A percentile compares a stretch with the other conserved stretches of the same genome.
These are phyloP conservation scores for Octopus bimaculoides DNA, from an alignment of 1,140 invertebrate genomes.

Conservation along the genomic window DNA sequence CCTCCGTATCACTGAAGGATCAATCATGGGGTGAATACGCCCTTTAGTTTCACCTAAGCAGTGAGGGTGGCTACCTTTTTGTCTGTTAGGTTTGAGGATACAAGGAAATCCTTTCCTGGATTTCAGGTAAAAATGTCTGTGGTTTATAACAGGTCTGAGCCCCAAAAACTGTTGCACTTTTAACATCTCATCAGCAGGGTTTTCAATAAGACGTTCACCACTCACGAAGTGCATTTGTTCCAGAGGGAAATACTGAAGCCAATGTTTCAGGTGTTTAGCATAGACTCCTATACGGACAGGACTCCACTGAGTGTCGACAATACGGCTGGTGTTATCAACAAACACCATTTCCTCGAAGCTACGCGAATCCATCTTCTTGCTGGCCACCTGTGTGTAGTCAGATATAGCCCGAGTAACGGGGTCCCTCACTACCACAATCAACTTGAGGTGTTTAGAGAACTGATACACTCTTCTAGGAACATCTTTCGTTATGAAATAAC, in stretches of 20 bases:
- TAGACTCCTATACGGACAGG: conserved; percentile 83
- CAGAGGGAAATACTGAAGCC: conserved; percentile 79
- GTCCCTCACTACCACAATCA: conserved; percentile 83
- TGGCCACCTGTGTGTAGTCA: conserved; percentile 76
- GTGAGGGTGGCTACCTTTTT: conserved; percentile 73
- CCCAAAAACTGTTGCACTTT: conserved; percentile 81
- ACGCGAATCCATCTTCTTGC: conserved; percentile 58
- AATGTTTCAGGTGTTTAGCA: conserved; percentile 74
- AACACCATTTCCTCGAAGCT: conserved; percentile 77
- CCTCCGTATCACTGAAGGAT: conserved; percentile 68
- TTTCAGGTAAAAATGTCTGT: conserved; percentile 90
- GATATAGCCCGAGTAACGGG: conserved; percentile 88
- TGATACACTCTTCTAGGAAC: conserved; percentile 76
- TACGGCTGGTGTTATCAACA: conserved; percentile 61
- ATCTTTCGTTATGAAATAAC: conserved; percentile 84
- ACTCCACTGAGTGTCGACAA: conserved; percentile 80
- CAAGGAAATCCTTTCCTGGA: conserved; percentile 90
- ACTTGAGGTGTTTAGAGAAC: conserved; percentile 79
- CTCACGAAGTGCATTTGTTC: conserved; percentile 80
- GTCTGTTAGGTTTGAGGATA: conserved; percentile 67
- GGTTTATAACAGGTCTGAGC: conserved; percentile 77
- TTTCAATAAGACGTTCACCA: conserved; percentile 78
- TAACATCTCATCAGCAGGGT: conserved; percentile 80
- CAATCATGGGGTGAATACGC: conserved; percentile 78
- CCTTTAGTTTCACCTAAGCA: conserved; percentile 91